phyloP scores from a whole-genome alignment of 2,888 invertebrate species.

The Brenthis hecate region DNA sequence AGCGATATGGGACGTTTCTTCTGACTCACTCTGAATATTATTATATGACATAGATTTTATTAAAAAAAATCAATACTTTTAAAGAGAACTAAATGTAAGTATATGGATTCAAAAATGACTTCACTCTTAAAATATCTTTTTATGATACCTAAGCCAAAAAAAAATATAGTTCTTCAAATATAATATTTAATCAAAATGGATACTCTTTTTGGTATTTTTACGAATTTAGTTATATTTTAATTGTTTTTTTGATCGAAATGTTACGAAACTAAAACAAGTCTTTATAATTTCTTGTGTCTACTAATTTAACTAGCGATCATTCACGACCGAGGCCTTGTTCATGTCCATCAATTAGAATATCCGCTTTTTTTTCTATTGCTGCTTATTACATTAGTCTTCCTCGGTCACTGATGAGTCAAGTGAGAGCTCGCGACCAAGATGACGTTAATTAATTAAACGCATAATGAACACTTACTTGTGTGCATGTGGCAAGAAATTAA shows the following conservation, averaged over 20 bases:
- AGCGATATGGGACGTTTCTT: conserved; percentile 71
- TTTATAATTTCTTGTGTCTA: conserved; percentile 17
- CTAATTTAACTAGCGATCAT: conserved; percentile 39
- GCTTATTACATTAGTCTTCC: conserved; percentile 72
- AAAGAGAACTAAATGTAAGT: no score
- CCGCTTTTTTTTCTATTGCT: conserved; percentile 74
- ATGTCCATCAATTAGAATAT: conserved; percentile 75
- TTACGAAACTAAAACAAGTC: conserved; percentile 2
- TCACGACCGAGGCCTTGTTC: conserved; percentile 69
- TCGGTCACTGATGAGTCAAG: conserved; percentile 64
- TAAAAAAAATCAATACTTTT: background rate
- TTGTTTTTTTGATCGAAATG: background rate
- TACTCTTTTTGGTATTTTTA: background rate
- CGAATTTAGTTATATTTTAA: background rate
- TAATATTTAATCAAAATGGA: no score
- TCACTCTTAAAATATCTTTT: no score
- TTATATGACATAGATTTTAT: conserved; percentile 47
- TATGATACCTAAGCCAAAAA: no score
- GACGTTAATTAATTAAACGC: conserved; percentile 55
- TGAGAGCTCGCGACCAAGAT: conserved; percentile 62
- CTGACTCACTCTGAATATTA: conserved; percentile 62
- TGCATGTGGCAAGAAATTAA: conserved; percentile 19
- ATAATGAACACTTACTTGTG: conserved; percentile 47
- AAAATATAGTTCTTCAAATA: no score
- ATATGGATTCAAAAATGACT: no score